Conservation (phyloP, 2,888 invertebrate genomes). For the Cacoxenus indagator region DNA sequence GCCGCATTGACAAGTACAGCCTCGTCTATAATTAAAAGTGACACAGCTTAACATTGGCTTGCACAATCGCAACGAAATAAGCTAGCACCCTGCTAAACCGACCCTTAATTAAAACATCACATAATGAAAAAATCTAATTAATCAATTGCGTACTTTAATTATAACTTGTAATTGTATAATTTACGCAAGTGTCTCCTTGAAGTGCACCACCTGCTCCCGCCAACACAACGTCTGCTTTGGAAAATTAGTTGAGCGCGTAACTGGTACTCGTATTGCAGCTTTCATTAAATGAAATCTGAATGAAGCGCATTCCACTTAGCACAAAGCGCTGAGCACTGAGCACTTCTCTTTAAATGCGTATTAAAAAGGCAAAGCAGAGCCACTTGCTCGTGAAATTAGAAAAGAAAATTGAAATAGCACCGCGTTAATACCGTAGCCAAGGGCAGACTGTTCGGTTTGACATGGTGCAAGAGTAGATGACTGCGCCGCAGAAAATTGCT, state of each 20-base stretch:
- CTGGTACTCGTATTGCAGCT: background rate
- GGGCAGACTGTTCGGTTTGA: too few species aligned
- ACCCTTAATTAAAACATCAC: conserved; percentile 50
- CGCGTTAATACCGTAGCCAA: background rate
- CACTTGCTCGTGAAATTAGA: background rate
- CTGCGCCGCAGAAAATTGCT: too few species aligned
- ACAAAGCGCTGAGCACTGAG: too few species aligned
- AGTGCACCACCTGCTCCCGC: background rate
- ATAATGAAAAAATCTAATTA: conserved; percentile 42
- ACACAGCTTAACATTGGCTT: conserved; percentile 42
- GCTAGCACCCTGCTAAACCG: conserved; percentile 39
- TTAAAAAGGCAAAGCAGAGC: too few species aligned
- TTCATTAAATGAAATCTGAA: background rate
- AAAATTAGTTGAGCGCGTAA: background rate
- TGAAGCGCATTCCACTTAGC: background rate
- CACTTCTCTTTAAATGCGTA: background rate
- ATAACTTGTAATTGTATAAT: conserved; percentile 8
- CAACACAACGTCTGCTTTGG: too few species aligned
- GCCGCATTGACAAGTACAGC: conserved; percentile 19
- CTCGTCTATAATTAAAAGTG: conserved; percentile 52
- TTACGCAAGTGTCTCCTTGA: background rate
- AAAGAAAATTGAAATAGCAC: background rate
- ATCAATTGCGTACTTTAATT: conserved; percentile 46
- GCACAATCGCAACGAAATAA: background rate
- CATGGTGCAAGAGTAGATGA: too few species aligned